These are phyloP conservation scores for Dascyllus trimaculatus DNA, from an alignment of 2,113 vertebrate species.

Conservation along the genomic window DNA sequence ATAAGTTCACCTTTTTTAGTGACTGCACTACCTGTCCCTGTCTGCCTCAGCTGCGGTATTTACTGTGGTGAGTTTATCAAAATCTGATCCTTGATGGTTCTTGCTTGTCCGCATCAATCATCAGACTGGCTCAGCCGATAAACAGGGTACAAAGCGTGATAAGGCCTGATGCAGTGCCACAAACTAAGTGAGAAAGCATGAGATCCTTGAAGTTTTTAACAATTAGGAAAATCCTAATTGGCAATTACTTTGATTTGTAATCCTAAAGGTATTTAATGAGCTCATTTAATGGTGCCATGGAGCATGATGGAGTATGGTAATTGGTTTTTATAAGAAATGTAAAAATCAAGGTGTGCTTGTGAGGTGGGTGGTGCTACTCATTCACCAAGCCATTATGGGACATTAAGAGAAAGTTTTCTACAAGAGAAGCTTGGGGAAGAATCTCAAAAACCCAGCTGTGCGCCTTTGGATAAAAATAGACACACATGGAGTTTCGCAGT, in stretches of 20 bases:
- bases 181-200: slow-evolving; percentile 58
- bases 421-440: slow-evolving; percentile 32
- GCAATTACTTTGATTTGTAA: slow-evolving; percentile 86
- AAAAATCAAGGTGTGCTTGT: slow-evolving; percentile 70
- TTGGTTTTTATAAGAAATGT: slow-evolving; percentile 76
- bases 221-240: slow-evolving; percentile 87
- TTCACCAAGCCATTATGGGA: slow-evolving; percentile 34
- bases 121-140: slow-evolving; percentile 31
- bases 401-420: slow-evolving; percentile 39
- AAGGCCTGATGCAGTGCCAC: slow-evolving; percentile 8
- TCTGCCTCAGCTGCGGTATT: slow-evolving; percentile 38
- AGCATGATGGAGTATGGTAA: slow-evolving; percentile 82
- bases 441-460: slow-evolving; percentile 19
- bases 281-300: slow-evolving; percentile 83
- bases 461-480: slow-evolving; percentile 39
- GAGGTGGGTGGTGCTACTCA: slow-evolving; percentile 46
- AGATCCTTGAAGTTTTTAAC: slow-evolving; percentile 75
- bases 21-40: slow-evolving; percentile 17
- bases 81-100: slow-evolving; percentile 49
- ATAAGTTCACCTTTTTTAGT: slow-evolving; percentile 26
- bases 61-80: slow-evolving; percentile 53
- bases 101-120: slow-evolving; percentile 62
- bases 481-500: slow-evolving; percentile 29
- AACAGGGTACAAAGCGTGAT: slow-evolving; percentile 39
- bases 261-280: slow-evolving; percentile 81